Evolutionary conservation across 2,113 vertebrate species (phyloP), one percentile per base, ranked within the genome.

Genomic region (Hepsetus odoe): DNA sequence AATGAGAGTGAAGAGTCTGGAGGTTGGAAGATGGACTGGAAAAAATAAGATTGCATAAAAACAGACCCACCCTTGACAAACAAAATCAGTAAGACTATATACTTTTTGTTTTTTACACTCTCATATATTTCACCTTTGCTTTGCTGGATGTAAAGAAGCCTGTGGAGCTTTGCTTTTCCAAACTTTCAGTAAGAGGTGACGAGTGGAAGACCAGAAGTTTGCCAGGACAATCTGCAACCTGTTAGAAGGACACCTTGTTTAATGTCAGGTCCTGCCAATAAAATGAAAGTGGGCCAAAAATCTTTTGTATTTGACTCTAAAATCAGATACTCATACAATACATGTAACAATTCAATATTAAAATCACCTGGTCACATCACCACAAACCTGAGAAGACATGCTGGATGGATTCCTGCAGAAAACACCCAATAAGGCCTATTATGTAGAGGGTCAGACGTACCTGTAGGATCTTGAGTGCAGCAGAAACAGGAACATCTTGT

Each of bases 121-220:
- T 53, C 62, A 8, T 56, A 71, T 55, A 4, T 28, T 53, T 83
- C 32, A 93, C 93, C 88, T 93, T 93, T 83, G 89, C 86, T 88
- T 90, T 91, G 79, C 40, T 90, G 68, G 89, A 78, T 72, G 86
- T 89, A 77, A 94, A 91, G 74, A 94, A 89, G 16, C 91, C 90
- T 59, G 87, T 83, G 82, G 91, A 88, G 1, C 77, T 77, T 35
- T 80, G 82, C 44, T 86, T 73, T 7, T 78, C 18, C 46, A 76
- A 79, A 3, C 32, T 83, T 66, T 93, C 90, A 16, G 78, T 85
- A 62, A 93, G 85, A 59, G 88, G 82, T 10, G 91, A 86, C 0
- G 86, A 76, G 4, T 93, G 93, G 81, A 94, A 94, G 76, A 94
- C 64, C 69, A 94, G 78, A 78, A 94, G 86, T 79, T 92, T 94